Conservation (phyloP, 2,888 invertebrate species). For the Apamea anceps region DNA sequence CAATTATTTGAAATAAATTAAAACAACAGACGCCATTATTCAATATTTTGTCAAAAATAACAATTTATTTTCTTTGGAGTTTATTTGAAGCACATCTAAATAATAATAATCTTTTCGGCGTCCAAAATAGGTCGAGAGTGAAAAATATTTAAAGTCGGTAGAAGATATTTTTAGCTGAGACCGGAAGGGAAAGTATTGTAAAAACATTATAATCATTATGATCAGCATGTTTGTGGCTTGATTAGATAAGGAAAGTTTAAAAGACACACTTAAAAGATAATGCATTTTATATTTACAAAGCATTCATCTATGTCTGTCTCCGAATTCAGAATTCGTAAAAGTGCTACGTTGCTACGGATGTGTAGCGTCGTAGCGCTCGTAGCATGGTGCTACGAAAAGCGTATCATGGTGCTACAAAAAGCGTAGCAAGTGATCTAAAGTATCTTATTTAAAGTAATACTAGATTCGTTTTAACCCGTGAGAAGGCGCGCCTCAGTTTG, state of each 20-base stretch:
- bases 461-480: background rate
- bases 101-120: background rate
- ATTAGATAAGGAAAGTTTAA: background rate
- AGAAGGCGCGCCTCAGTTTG: too few species aligned
- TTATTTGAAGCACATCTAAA: background rate
- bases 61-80: too few species aligned
- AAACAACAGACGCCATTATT: background rate
- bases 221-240: conserved; percentile 18
- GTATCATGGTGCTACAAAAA: conserved; percentile 34
- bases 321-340: background rate
- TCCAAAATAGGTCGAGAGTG: background rate
- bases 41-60: background rate
- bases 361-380: conserved; percentile 20
- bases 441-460: background rate
- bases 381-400: conserved; percentile 32
- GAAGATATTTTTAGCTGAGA: conserved; percentile 5
- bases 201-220: conserved; percentile 4
- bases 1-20: background rate
- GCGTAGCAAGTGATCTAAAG: conserved; percentile 8
- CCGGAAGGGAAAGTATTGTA: conserved; percentile 9
- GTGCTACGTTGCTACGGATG: conserved; percentile 18
- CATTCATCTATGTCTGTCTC: background rate
- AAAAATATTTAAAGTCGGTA: conserved; percentile 31
- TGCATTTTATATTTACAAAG: background rate
- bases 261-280: background rate